Percentiles rank a stretch among this genome's conserved stretches.
phyloP scores from a whole-genome alignment of 2,797 vertebrate species.

The Furcifer pardalis region DNA sequence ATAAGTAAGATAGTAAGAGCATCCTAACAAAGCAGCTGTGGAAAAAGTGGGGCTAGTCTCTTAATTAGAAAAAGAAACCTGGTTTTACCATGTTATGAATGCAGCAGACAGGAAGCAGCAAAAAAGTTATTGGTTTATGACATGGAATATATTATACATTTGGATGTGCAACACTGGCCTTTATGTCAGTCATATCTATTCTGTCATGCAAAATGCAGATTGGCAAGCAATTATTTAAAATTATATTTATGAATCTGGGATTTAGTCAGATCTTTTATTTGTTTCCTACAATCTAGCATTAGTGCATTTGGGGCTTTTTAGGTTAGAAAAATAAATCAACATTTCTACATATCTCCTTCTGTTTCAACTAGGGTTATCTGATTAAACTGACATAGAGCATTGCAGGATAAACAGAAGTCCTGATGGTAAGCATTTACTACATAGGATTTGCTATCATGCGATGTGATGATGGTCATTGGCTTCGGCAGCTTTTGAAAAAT shows the following conservation, averaged over 20 bases:
- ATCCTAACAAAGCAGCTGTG: not conserved
- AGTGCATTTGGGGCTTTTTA: not conserved
- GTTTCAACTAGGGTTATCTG: not conserved
- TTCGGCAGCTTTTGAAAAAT: not conserved
- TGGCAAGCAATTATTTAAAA: not conserved
- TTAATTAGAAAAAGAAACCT: not conserved
- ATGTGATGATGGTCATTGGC: not conserved
- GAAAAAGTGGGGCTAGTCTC: not conserved
- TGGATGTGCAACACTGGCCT: not conserved
- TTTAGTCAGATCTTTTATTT: not conserved
- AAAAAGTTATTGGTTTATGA: not conserved
- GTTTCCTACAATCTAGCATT: not conserved
- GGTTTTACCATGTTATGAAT: not conserved
- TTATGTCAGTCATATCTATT: not conserved
- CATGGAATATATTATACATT: fast-evolving
- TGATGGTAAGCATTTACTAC: not conserved
- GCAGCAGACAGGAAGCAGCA: not conserved
- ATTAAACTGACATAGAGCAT: not conserved
- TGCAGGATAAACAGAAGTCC: not conserved
- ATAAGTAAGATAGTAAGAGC: too few relatives aligned
- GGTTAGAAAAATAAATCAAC: not conserved
- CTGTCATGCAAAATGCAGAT: not conserved
- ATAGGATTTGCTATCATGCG: not conserved
- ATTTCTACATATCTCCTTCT: not conserved
- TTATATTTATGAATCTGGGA: not conserved